Evolutionary conservation across 2,888 invertebrate genomes (phyloP), one percentile per base, ranked within the genome.

Genomic region (Andrena hattorfiana): DNA sequence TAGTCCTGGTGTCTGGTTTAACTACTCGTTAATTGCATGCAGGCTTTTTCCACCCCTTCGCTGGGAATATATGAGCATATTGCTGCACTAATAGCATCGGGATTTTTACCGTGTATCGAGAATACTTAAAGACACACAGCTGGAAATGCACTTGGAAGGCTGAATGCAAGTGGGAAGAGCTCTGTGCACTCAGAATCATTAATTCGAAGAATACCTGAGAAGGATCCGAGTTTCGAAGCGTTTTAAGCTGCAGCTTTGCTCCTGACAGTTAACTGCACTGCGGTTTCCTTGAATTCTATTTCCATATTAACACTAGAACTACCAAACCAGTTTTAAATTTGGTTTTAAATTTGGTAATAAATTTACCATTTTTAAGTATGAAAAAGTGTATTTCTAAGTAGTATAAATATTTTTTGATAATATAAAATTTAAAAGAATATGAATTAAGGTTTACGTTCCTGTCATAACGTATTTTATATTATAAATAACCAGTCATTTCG

Each of bases 1-100:
- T 74, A 66, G 63, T 64, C 35, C 62, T 48, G 63, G 70, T 77
- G 77, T 77, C 77, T 59, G 56, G 48, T 66, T 71, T 71, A 71
- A 71, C 71, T 59, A 71, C 32, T 59, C 32, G 71, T 77, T 70
- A 71, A 77, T 70, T 77, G 71, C 71, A 77, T 69, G 63, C 63
- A 70, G 69, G 70, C 69, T 69, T 54, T 64, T 62, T 56, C 56
- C 35, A 35, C 56, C 54, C 62, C 13, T 26, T 51, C 13, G 0
- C 10, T n/a, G 2, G n/a, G 23, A 49, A 28, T 23, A n/a, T n/a
- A n/a, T 26, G 35, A 30, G 6, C 23, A 13, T 23, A 64, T 64
- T 48, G 42, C 23, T 64, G 23, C 42, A 13, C 26, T 64, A 64
- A 64, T 64, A 42, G 13, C 23, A 64, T 35, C 42, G 30, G 23